Evolutionary conservation across 2,888 invertebrate genomes (phyloP), one percentile per base, ranked within the genome.

Genomic region (Atethmia centrago): DNA sequence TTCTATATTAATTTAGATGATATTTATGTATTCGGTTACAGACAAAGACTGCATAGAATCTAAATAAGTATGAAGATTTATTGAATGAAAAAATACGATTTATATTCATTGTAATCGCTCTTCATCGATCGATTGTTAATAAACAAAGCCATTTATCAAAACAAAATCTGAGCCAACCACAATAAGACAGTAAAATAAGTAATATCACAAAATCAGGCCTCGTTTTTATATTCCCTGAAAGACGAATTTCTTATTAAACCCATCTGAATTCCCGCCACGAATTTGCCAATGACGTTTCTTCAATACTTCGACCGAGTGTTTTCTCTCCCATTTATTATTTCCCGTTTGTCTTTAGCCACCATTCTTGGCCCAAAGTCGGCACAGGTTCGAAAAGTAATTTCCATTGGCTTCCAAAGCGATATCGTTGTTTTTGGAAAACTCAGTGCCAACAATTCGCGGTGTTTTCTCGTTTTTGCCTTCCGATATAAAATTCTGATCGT

Each of bases 351-450:
- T 87, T 88, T 82, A 83, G 83, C 85, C 70, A 81, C 85, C 75
- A 73, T 85, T 88, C 82, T 85, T 84, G 83, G 86, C 79, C 84
- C 58, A 36, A 58, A 83, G 77, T 77, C 66, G 65, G 80, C 77
- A 74, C 85, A 85, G 87, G 83, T 88, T 90, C 78, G 78, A 68
- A 87, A 91, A 90, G 88, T 89, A 90, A 91, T 91, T 91, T 91
- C 87, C 87, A 89, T 89, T 85, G 88, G 85, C 83, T 80, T 87
- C 82, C 79, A 77, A 73, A 88, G 80, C 83, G 84, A 88, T 89
- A 85, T 86, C 82, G 83, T 86, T 90, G 89, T 89, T 90, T 91
- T 88, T 85, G 71, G 75, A 82, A 87, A 89, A 88, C 84, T 88
- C 85, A 62, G 73, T 73, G 77, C 80, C 74, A 85, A 84, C 84